Percentiles rank a stretch among this genome's conserved stretches.
Evolutionary conservation across 1,140 invertebrate genomes (phyloP).

Genomic region (Drosophila chauvacae): DNA sequence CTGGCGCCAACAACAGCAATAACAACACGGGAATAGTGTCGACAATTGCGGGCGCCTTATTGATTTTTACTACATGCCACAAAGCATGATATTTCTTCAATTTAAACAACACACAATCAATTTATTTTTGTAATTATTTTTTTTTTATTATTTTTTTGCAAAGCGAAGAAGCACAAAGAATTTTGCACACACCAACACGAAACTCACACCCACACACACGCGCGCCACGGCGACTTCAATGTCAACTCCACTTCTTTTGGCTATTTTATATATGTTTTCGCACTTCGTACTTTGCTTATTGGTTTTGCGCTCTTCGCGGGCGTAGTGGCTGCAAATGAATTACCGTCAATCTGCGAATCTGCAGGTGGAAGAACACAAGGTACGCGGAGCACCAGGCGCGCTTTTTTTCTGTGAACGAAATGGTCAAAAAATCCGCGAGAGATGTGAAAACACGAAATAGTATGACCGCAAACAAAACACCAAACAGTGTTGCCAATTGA

Average conservation of each 20-base stretch:
- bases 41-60: conserved; percentile 65
- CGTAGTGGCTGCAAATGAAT: conserved; percentile 21
- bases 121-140: conserved; percentile 63
- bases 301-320: not conserved
- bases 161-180: conserved; percentile 65
- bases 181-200: conserved; percentile 58
- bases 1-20: conserved; percentile 40
- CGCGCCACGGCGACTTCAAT: conserved; percentile 60
- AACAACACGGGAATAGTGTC: conserved; percentile 37
- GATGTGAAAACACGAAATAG: not conserved
- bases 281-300: not conserved
- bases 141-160: conserved; percentile 39
- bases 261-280: not conserved
- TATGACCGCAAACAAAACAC: not conserved
- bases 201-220: conserved; percentile 14
- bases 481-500: not conserved
- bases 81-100: conserved; percentile 17
- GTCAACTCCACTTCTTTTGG: conserved; percentile 62
- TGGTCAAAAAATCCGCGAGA: no score
- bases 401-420: conserved; percentile 5
- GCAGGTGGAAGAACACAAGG: conserved; percentile 9
- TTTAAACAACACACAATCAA: conserved; percentile 2
- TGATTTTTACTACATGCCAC: conserved; percentile 62
- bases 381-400: conserved; percentile 29
- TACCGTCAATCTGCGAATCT: conserved; percentile 31